Percentiles rank a stretch among this genome's conserved stretches.
Conservation (phyloP, 2,113 vertebrate species). For the Engystomops pustulosus region DNA sequence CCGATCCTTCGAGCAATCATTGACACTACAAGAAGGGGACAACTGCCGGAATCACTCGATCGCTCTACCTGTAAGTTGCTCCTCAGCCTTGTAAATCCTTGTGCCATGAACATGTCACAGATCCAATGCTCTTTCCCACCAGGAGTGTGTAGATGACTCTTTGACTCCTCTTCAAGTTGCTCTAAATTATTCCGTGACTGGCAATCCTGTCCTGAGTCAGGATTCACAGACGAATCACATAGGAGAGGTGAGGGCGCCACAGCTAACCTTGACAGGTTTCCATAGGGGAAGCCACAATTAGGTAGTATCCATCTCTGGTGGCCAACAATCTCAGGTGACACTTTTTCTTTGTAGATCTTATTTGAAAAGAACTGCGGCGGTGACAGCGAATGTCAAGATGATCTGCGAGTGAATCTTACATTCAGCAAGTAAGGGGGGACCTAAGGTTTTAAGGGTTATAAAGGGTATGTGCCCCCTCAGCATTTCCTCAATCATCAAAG, state of each 20-base stretch:
- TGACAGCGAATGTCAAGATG: slow-evolving; percentile 76
- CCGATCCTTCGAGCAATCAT: background rate
- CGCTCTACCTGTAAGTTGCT: slow-evolving; percentile 27
- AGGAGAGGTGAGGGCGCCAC: background rate
- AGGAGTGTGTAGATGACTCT: slow-evolving; percentile 51
- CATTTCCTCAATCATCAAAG: too few relatives aligned
- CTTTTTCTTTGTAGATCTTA: slow-evolving; percentile 70
- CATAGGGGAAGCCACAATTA: background rate
- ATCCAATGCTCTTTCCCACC: background rate
- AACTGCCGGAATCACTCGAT: background rate
- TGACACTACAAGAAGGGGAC: background rate
- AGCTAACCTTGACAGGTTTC: background rate
- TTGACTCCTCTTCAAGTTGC: background rate
- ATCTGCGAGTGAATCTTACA: slow-evolving; percentile 76
- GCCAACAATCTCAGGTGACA: background rate
- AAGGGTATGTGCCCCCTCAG: too few relatives aligned
- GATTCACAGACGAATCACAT: background rate
- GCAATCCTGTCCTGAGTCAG: slow-evolving; percentile 17
- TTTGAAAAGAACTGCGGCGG: slow-evolving; percentile 84
- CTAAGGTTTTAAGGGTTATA: background rate
- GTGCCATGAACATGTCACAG: background rate
- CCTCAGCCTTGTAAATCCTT: background rate
- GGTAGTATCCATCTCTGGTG: background rate
- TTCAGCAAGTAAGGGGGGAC: slow-evolving; percentile 68
- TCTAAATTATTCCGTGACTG: slow-evolving; percentile 29